phyloP scores from a whole-genome alignment of 1,140 invertebrate species.

The Dinoponera quadriceps region DNA sequence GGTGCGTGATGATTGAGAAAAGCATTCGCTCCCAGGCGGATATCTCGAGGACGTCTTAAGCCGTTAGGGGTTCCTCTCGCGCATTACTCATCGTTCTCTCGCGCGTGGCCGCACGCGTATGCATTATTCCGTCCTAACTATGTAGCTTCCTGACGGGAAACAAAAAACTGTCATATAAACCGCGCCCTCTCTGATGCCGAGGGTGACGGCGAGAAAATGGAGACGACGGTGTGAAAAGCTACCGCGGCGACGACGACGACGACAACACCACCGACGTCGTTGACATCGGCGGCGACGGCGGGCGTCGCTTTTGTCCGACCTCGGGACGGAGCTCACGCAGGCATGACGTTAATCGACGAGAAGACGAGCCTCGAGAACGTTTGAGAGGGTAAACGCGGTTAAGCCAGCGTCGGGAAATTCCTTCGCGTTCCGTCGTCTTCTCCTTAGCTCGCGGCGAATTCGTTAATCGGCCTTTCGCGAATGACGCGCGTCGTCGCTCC shows the following conservation, averaged over 20 bases:
- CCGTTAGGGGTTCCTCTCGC: conserved; percentile 43
- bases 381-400: conserved; percentile 51
- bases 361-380: conserved; percentile 56
- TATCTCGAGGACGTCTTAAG: conserved; percentile 31
- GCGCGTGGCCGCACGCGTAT: conserved; percentile 36
- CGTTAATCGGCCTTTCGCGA: conserved; percentile 33
- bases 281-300: conserved; percentile 26
- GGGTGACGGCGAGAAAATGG: conserved; percentile 64
- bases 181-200: conserved; percentile 40
- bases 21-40: conserved; percentile 1
- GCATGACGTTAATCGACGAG: conserved; percentile 65
- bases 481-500: no score
- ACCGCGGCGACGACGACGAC: conserved; percentile 46
- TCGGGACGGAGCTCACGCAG: conserved; percentile 39
- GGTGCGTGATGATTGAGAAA: conserved; percentile 18
- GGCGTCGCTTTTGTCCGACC: conserved; percentile 63
- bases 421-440: conserved; percentile 35
- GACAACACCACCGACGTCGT: conserved; percentile 27
- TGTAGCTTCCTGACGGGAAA: conserved; percentile 45
- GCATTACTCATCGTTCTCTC: conserved; percentile 57
- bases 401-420: conserved; percentile 44
- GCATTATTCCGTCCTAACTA: conserved; percentile 56
- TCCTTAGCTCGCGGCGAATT: conserved; percentile 29
- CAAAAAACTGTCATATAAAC: conserved; percentile 63
- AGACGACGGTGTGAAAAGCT: conserved; percentile 65